Evolutionary conservation across 2,113 vertebrate genomes (phyloP).

Genomic region (Chauna torquata): DNA sequence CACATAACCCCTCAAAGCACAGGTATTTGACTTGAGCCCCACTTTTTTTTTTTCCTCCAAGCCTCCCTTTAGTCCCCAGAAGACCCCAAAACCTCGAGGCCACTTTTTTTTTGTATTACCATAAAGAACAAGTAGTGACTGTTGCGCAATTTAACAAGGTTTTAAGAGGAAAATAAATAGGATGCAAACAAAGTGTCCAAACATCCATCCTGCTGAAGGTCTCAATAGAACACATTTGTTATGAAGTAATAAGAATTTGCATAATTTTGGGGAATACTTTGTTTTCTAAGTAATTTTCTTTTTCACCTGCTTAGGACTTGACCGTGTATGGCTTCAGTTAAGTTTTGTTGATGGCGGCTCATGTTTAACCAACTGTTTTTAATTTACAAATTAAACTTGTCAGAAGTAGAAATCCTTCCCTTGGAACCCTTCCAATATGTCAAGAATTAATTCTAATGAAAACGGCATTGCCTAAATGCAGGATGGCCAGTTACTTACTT

Average conservation of each 20-base stretch:
- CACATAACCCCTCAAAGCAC: background rate
- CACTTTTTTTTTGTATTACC: background rate
- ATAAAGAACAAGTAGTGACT: background rate
- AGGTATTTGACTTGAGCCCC: background rate
- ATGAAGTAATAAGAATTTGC: conserved; percentile 79
- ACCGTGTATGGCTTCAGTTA: conserved; percentile 83
- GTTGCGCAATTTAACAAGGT: conserved; percentile 36
- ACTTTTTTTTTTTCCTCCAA: background rate
- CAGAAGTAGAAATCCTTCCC: conserved; percentile 85
- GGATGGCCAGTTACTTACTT: conserved; percentile 95
- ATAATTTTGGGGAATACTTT: conserved; percentile 79
- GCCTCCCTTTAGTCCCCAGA: background rate
- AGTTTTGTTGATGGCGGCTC: conserved; percentile 84
- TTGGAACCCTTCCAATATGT: conserved; percentile 87
- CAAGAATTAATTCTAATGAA: conserved; percentile 91
- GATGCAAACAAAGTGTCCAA: conserved; percentile 51
- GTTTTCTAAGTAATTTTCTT: conserved; percentile 81
- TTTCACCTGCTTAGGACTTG: conserved; percentile 83
- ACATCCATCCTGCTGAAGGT: conserved; percentile 59
- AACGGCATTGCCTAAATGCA: conserved; percentile 90
- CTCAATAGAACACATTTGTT: conserved; percentile 75
- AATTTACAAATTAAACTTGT: conserved; percentile 91
- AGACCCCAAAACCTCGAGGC: background rate
- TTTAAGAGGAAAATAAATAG: conserved; percentile 64
- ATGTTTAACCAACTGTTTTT: conserved; percentile 89